Evolutionary conservation across 2,797 vertebrate genomes (phyloP).

Genomic region (Acipenser transmontanus): DNA sequence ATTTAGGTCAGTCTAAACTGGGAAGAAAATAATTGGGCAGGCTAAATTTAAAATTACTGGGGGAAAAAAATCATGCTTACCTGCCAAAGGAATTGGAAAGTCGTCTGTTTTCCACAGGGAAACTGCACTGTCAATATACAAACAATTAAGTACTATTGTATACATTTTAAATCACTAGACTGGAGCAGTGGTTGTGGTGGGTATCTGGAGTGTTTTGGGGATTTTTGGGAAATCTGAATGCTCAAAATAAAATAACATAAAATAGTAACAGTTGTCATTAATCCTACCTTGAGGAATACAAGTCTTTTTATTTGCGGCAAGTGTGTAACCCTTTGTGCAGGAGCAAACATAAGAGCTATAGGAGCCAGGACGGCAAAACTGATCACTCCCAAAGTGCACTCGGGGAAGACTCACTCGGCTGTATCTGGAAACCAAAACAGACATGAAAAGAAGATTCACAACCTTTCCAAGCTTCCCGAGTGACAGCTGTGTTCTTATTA

Average conservation of each 20-base stretch:
- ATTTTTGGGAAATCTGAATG: too few relatives aligned
- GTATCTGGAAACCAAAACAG: constrained; percentile 44
- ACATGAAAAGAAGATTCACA: not conserved
- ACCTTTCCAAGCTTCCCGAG: too few relatives aligned
- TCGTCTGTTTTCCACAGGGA: constrained; percentile 46
- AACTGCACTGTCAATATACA: constrained; percentile 34
- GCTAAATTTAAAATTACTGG: too few relatives aligned
- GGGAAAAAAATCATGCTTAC: constrained; percentile 41
- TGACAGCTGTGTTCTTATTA: too few relatives aligned
- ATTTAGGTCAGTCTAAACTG: too few relatives aligned
- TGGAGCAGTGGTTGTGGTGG: too few relatives aligned
- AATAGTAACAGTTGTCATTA: not conserved
- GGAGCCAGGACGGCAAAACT: constrained; percentile 65
- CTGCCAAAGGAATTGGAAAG: constrained; percentile 69
- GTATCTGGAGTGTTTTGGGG: too few relatives aligned
- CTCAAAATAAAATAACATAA: not conserved
- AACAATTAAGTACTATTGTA: too few relatives aligned
- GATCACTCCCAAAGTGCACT: constrained; percentile 65
- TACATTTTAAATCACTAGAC: too few relatives aligned
- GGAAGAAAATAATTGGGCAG: too few relatives aligned
- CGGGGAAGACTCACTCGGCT: constrained; percentile 58
- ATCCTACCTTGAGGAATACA: constrained; percentile 66
- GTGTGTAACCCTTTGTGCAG: constrained; percentile 66
- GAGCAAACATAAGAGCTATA: constrained; percentile 55
- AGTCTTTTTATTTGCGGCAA: constrained; percentile 58